phyloP scores from a whole-genome alignment of 2,797 vertebrate genomes.

The Halcyon smyrnensis region DNA sequence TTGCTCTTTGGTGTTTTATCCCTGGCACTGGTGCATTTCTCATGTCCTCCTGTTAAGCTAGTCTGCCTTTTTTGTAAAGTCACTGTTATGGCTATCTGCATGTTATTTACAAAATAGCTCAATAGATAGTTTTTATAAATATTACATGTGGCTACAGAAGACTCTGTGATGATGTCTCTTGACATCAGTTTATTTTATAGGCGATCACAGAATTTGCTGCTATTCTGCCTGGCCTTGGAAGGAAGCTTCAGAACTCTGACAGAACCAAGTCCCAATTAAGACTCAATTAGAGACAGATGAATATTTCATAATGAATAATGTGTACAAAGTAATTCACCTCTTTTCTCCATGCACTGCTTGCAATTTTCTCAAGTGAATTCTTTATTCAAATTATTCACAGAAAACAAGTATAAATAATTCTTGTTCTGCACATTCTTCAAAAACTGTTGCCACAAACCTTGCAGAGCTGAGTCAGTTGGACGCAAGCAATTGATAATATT shows the following conservation, averaged over 20 bases:
- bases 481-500: neutral
- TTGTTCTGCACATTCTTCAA: neutral
- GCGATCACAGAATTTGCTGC: conserved; percentile 47
- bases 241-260: neutral
- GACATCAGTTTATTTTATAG: conserved; percentile 39
- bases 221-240: conserved; percentile 30
- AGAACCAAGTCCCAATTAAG: conserved; percentile 52
- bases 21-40: neutral
- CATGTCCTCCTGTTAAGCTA: neutral
- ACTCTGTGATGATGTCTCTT: conserved; percentile 12
- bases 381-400: conserved; percentile 54
- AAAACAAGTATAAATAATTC: conserved; percentile 27
- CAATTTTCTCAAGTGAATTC: conserved; percentile 52
- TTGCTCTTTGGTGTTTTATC: neutral
- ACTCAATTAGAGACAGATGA: conserved; percentile 62
- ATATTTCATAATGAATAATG: conserved; percentile 67
- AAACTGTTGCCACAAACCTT: neutral
- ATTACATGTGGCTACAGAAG: conserved; percentile 9
- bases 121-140: conserved; percentile 36
- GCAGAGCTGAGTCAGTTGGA: conserved; percentile 25
- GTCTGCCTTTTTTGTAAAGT: neutral
- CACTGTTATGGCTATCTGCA: neutral
- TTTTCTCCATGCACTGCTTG: conserved; percentile 35
- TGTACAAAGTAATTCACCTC: conserved; percentile 50
- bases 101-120: conserved; percentile 39